phyloP scores from a whole-genome alignment of 2,797 vertebrate genomes.

The Trachops cirrhosus region DNA sequence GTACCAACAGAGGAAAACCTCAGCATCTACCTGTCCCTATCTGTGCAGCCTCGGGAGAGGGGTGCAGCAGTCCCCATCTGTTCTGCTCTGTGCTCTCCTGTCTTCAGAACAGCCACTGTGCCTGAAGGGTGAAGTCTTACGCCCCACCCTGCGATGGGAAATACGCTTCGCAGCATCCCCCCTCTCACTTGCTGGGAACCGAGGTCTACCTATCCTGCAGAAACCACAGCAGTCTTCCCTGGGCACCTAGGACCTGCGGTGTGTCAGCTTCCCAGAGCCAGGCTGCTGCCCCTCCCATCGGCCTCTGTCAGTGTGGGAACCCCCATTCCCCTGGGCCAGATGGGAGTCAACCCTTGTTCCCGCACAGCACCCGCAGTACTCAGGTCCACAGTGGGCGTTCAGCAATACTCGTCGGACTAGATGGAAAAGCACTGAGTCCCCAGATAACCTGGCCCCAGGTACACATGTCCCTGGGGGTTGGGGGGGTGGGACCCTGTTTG shows the following conservation, averaged over 20 bases:
- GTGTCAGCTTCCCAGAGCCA: not conserved
- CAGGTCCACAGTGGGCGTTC: not conserved
- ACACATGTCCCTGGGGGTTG: not conserved
- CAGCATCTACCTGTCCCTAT: not conserved
- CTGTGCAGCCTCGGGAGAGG: not conserved
- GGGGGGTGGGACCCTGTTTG: not conserved
- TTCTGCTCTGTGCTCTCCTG: not conserved
- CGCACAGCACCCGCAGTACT: not conserved
- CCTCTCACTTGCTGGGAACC: not conserved
- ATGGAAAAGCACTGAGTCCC: not conserved
- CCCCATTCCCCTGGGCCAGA: fast-evolving
- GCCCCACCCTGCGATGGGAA: not conserved
- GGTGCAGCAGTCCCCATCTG: not conserved
- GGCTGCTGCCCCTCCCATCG: not conserved
- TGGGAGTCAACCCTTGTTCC: not conserved
- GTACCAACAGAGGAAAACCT: not conserved
- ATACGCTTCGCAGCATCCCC: not conserved
- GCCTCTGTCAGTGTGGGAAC: not conserved
- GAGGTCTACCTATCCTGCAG: not conserved
- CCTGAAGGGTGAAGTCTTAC: not conserved
- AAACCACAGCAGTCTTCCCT: not conserved
- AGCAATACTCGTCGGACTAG: not conserved
- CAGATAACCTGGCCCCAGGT: fast-evolving
- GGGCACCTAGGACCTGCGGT: not conserved
- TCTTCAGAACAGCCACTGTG: not conserved